phyloP scores from a whole-genome alignment of 2,113 vertebrate genomes.

The Dasypus novemcinctus region DNA sequence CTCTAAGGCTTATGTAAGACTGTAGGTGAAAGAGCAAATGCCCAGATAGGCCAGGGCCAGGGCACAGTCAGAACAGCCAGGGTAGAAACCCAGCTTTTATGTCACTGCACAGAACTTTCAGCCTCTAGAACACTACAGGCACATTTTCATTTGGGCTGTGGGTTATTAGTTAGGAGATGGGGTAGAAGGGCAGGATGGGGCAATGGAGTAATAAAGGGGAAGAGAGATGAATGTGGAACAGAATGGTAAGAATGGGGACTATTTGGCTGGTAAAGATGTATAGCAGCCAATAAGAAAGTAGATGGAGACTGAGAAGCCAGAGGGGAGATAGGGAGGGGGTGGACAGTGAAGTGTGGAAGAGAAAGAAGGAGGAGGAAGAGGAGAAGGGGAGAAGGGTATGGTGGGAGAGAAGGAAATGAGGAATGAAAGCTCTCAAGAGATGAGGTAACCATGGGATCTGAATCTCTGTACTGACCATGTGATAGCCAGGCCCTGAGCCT shows the following conservation, averaged over 20 bases:
- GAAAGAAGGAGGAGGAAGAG: neutral
- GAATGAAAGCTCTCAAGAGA: neutral
- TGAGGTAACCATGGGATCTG: no score
- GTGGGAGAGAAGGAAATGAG: neutral
- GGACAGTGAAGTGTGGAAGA: neutral
- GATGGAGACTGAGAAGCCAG: neutral
- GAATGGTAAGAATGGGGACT: neutral
- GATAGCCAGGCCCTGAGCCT: no score
- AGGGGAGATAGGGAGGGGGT: neutral
- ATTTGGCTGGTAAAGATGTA: neutral
- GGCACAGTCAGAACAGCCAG: neutral
- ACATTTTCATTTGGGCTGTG: neutral
- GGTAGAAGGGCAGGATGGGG: neutral
- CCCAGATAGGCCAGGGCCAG: neutral
- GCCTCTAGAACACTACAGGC: neutral
- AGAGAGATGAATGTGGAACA: neutral
- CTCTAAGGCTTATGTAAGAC: neutral
- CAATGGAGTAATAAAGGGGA: neutral
- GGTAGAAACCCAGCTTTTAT: neutral
- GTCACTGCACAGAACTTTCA: neutral
- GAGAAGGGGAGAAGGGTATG: neutral
- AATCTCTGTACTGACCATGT: no score
- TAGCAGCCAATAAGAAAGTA: neutral
- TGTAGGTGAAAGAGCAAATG: conserved; percentile 24
- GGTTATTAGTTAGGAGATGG: neutral